Evolutionary conservation across 2,888 invertebrate species (phyloP).

Genomic region (Hyppa rectilinea): DNA sequence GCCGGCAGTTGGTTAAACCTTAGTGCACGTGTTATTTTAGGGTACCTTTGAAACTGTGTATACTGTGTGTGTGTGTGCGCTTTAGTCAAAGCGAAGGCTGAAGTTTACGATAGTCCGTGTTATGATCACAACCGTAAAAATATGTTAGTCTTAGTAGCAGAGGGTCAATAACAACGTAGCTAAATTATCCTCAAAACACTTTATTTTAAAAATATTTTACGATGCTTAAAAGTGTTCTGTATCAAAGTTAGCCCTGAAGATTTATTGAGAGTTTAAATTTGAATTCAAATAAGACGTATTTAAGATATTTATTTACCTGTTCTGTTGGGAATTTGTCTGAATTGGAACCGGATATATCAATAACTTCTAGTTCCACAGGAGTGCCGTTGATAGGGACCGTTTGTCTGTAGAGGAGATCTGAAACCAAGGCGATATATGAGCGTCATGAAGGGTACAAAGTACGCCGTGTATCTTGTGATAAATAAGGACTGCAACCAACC

Average conservation of each 20-base stretch:
- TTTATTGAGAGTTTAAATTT: constrained; percentile 20
- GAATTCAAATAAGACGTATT: constrained; percentile 22
- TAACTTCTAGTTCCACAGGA: constrained; percentile 94
- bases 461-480: constrained; percentile 15
- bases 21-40: constrained; percentile 62
- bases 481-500: constrained; percentile 85
- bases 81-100: constrained; percentile 70
- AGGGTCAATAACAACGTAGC: constrained; percentile 20
- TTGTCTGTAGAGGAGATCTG: constrained; percentile 95
- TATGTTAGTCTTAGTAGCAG: constrained; percentile 28
- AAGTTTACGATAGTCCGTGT: constrained; percentile 58
- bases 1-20: constrained; percentile 35
- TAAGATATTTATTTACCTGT: constrained; percentile 83
- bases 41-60: constrained; percentile 59
- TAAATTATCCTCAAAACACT: constrained; percentile 23
- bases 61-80: no score
- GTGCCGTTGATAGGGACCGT: constrained; percentile 93
- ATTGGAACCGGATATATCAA: constrained; percentile 94
- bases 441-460: constrained; percentile 29
- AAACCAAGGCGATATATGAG: constrained; percentile 74
- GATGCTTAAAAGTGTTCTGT: constrained; percentile 4
- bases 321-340: constrained; percentile 91
- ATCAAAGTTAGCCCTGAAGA: constrained; percentile 18
- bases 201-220: constrained; percentile 26
- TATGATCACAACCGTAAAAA: constrained; percentile 37